Evolutionary conservation across 2,113 vertebrate species (phyloP), one percentile per base, ranked within the genome.

Genomic region (Corythoichthys haematopterus): DNA sequence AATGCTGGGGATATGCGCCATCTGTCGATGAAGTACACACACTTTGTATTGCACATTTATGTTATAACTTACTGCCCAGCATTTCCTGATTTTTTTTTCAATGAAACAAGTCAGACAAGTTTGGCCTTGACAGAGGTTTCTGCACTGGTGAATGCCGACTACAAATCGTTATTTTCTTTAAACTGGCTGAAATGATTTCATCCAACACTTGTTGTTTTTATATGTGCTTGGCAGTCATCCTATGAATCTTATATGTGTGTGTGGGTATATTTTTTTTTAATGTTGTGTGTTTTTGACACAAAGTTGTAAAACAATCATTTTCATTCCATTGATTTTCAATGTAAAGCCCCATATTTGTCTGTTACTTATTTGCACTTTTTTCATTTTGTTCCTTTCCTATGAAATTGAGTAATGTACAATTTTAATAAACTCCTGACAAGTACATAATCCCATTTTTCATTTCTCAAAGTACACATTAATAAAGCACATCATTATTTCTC

Each of bases 401-500:
- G 47, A 59, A 63, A 55, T 60, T 33, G 0, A 56, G 11, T 45
- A 3, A 38, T 47, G 47, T 28, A 28, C 57, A 72, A 2, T 40
- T 65, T 70, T 3, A 37, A 33, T 69, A 51, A 62, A 63, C 45
- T 11, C 66, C 48, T 16, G 37, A 10, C n/a, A 53, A 28, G 12
- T 64, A 28, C 20, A 28, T 28, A 58, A 55, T 55, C 43, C 51
- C 3, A 50, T 43, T 43, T 36, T 61, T 43, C 67, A 53, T 58
- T 66, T 33, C 50, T 45, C 53, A 43, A 13, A 48, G 61, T 53
- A 50, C 40, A 46, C 40, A 46, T 62, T 51, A 11, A 64, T 14
- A 2, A 70, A n/a, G 47, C 59, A 15, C 59, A 64, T 48, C 45
- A 4, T 63, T 71, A 9, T 74, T 38, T 64, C 35, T 28, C 43